Percentiles rank a stretch among this genome's conserved stretches.
These are phyloP conservation scores for Mercenaria mercenaria DNA, from an alignment of 1,140 invertebrate genomes.

Conservation along the genomic window DNA sequence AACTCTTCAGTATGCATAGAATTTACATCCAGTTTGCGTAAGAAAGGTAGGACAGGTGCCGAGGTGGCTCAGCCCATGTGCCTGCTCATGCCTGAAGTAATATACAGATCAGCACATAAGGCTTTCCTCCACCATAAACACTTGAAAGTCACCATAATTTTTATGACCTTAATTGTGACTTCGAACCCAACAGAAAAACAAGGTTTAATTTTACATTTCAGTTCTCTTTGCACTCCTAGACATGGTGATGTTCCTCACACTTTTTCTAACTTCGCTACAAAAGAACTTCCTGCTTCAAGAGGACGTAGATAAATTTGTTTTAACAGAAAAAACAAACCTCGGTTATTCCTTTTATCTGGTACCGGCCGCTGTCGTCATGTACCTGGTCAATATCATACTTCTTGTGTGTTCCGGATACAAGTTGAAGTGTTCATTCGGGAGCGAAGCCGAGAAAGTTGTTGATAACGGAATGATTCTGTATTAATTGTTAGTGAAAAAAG, in stretches of 20 bases:
- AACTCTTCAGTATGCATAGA: too few relatives aligned
- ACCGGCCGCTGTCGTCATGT: conserved; percentile 90
- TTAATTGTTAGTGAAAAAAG: conserved; percentile 37
- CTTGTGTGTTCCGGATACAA: conserved; percentile 88
- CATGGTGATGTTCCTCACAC: conserved; percentile 91
- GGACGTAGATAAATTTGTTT: conserved; percentile 90
- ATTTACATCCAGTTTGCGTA: too few relatives aligned
- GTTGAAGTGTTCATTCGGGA: conserved; percentile 74
- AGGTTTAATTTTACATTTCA: too few relatives aligned
- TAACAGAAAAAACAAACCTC: conserved; percentile 89
- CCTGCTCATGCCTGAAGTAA: too few relatives aligned
- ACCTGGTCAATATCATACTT: conserved; percentile 91
- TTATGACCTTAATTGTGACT: too few relatives aligned
- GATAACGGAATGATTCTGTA: conserved; percentile 84
- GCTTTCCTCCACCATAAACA: too few relatives aligned
- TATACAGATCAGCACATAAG: too few relatives aligned
- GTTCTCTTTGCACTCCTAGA: conserved; percentile 91
- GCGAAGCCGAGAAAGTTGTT: conserved; percentile 79
- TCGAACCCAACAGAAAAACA: too few relatives aligned
- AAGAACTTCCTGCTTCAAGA: conserved; percentile 93
- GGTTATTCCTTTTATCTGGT: conserved; percentile 94
- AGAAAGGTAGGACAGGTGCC: too few relatives aligned
- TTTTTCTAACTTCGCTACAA: conserved; percentile 91
- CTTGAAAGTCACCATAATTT: too few relatives aligned
- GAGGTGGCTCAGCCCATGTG: too few relatives aligned